These are phyloP conservation scores for Tinea pellionella DNA, from an alignment of 2,888 invertebrate genomes.

Conservation along the genomic window DNA sequence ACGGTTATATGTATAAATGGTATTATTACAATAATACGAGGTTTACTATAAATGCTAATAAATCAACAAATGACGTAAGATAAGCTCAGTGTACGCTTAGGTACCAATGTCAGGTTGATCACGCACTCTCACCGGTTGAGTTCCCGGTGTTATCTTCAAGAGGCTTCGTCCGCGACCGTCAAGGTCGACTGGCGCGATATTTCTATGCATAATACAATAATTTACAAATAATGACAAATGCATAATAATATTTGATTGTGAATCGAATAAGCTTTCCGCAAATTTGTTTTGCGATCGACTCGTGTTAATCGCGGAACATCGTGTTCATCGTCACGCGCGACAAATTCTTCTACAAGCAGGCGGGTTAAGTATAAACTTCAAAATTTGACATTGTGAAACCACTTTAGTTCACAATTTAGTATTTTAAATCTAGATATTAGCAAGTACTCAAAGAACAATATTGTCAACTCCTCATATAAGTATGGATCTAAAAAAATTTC, in stretches of 20 bases:
- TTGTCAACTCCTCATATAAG: too few relatives aligned
- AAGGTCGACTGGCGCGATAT: conserved; percentile 5
- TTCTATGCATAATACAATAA: not conserved
- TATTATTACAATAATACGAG: not conserved
- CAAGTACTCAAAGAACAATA: too few relatives aligned
- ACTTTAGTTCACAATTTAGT: not conserved
- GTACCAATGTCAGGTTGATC: conserved; percentile 10
- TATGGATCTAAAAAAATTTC: too few relatives aligned
- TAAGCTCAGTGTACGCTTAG: not conserved
- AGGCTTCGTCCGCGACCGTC: not conserved
- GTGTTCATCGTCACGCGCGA: not conserved
- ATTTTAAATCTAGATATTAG: not conserved
- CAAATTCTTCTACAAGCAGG: not conserved
- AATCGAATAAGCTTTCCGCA: conserved; percentile 7
- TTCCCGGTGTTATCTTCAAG: not conserved
- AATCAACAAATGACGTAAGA: conserved; percentile 6
- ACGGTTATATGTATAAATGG: conserved; percentile 4
- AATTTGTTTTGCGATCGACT: conserved; percentile 8
- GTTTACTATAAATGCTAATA: conserved; percentile 4
- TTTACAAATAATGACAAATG: conserved; percentile 5
- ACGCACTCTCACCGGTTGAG: conserved; percentile 4
- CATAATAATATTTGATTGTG: not conserved
- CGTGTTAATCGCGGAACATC: not conserved
- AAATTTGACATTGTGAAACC: not conserved
- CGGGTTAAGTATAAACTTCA: not conserved